A percentile compares a stretch with the other conserved stretches of the same genome.
These are phyloP conservation scores for Arge pagana DNA, from an alignment of 2,888 invertebrate genomes.

Conservation along the genomic window DNA sequence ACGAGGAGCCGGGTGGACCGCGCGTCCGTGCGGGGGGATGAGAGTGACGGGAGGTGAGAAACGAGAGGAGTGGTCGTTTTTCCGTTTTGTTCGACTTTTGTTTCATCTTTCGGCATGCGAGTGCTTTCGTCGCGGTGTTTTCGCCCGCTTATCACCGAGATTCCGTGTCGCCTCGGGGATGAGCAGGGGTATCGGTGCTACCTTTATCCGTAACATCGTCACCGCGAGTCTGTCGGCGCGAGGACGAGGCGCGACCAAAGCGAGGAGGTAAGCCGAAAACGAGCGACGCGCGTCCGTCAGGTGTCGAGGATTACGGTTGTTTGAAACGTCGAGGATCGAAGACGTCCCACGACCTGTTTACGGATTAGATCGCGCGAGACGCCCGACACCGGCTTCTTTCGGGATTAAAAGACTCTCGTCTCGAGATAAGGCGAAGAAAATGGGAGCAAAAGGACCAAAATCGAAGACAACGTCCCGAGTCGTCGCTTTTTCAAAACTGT, in stretches of 20 bases:
- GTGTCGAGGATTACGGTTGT: slow-evolving; percentile 32
- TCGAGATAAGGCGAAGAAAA: background rate
- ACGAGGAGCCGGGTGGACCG: slow-evolving; percentile 8
- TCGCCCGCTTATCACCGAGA: background rate
- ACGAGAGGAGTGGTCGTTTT: slow-evolving; percentile 29
- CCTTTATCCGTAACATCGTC: too few relatives aligned
- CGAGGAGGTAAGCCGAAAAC: slow-evolving; percentile 25
- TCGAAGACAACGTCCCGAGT: background rate
- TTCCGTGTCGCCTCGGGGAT: background rate
- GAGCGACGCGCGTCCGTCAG: slow-evolving; percentile 16
- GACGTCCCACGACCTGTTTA: slow-evolving; percentile 44
- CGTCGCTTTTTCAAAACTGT: too few relatives aligned
- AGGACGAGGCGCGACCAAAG: slow-evolving; percentile 37
- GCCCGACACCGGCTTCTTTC: slow-evolving; percentile 30
- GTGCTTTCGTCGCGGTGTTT: slow-evolving; percentile 4
- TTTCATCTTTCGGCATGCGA: background rate
- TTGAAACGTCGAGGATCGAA: slow-evolving; percentile 31
- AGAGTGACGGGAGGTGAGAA: slow-evolving; percentile 14
- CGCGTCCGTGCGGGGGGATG: slow-evolving; percentile 6
- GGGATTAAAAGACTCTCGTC: slow-evolving; percentile 41
- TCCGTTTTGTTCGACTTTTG: slow-evolving; percentile 29
- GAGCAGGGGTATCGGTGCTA: background rate
- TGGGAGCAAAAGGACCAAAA: background rate
- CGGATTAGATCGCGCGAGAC: slow-evolving; percentile 46
- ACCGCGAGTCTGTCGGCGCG: slow-evolving; percentile 27